A percentile compares a stretch with the other conserved stretches of the same genome.
phyloP scores from a whole-genome alignment of 2,797 vertebrate genomes.

The Sitta carolinensis region DNA sequence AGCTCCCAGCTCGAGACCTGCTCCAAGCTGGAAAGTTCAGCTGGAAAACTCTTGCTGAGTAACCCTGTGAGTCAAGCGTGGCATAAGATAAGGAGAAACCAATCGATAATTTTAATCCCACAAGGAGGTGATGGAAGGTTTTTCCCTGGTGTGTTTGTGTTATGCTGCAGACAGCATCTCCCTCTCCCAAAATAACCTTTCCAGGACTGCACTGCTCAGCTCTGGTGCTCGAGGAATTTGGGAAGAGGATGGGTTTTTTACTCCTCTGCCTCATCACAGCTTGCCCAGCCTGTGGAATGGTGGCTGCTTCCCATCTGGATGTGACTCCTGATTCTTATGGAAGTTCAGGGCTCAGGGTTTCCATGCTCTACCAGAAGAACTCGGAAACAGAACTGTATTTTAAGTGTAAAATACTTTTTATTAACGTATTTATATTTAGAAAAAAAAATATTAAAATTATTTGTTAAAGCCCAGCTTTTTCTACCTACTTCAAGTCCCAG shows the following conservation, averaged over 20 bases:
- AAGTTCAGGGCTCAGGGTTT: not conserved
- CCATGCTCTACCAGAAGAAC: not conserved
- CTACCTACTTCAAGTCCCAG: not conserved
- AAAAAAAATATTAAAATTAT: not conserved
- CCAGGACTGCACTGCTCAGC: not conserved
- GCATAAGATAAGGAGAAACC: slow-evolving; percentile 36
- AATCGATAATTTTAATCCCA: not conserved
- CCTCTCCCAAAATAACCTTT: not conserved
- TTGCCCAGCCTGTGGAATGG: not conserved
- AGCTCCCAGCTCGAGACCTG: not conserved
- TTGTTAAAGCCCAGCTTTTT: not conserved
- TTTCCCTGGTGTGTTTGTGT: not conserved
- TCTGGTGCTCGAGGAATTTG: accelerated
- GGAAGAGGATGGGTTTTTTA: not conserved
- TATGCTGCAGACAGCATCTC: accelerated
- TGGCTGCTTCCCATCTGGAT: not conserved
- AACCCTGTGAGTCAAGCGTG: not conserved
- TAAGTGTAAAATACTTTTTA: not conserved
- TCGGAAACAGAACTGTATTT: not conserved
- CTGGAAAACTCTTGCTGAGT: not conserved
- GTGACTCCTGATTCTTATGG: not conserved
- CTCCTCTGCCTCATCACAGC: not conserved
- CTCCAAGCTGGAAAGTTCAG: not conserved
- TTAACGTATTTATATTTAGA: not conserved
- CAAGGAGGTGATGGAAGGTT: not conserved